Percentiles rank a stretch among this genome's conserved stretches.
phyloP scores from a whole-genome alignment of 2,888 invertebrate species.

The Tridacna crocea region DNA sequence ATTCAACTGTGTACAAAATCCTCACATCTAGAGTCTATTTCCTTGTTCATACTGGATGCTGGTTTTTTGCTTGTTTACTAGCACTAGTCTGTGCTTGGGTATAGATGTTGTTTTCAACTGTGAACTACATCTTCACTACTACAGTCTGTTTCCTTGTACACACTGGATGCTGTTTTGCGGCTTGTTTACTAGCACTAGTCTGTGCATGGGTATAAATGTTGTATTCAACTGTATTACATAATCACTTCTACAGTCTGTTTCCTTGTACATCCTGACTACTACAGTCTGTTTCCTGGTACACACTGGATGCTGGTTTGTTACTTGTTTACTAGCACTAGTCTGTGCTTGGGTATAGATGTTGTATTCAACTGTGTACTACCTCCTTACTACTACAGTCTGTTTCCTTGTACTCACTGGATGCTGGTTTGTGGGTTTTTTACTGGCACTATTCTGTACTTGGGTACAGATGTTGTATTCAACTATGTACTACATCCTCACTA shows the following conservation, averaged over 20 bases:
- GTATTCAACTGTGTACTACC: background rate
- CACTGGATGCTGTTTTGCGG: background rate
- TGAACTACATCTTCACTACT: background rate
- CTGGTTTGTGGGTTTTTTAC: too few relatives aligned
- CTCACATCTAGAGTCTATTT: too few relatives aligned
- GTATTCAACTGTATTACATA: background rate
- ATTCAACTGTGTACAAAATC: too few relatives aligned
- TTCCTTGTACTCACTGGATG: too few relatives aligned
- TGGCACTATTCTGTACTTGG: too few relatives aligned
- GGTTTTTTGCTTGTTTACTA: background rate
- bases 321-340: background rate
- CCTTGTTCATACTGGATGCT: background rate
- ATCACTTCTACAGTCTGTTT: too few relatives aligned
- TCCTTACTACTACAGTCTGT: background rate
- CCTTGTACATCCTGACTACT: too few relatives aligned
- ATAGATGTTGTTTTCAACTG: background rate
- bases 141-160: too few relatives aligned
- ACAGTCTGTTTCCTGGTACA: background rate
- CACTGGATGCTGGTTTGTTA: background rate
- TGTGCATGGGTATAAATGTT: too few relatives aligned
- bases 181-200: too few relatives aligned
- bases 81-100: constrained; percentile 6
- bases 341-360: background rate
- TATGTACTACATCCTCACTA: too few relatives aligned
- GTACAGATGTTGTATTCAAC: too few relatives aligned